A percentile compares a stretch with the other conserved stretches of the same genome.
These are phyloP conservation scores for Acanthosoma haemorrhoidale DNA, from an alignment of 2,888 invertebrate genomes.

Conservation along the genomic window DNA sequence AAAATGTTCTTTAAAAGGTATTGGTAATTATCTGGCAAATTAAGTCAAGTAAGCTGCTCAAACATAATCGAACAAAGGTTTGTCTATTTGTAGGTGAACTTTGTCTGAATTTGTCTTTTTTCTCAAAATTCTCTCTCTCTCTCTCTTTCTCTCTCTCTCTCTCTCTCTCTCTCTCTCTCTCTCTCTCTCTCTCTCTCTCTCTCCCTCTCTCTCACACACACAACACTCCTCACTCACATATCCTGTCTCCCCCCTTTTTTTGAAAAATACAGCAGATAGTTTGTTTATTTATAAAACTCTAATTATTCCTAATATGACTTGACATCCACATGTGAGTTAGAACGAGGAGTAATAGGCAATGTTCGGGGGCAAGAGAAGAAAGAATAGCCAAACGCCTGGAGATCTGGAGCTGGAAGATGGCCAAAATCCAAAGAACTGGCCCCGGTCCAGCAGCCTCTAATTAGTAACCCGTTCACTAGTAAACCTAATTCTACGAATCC, in stretches of 20 bases:
- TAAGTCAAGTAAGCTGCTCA: too few relatives aligned
- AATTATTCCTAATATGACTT: too few relatives aligned
- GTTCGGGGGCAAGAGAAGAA: too few relatives aligned
- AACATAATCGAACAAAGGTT: too few relatives aligned
- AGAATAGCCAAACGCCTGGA: background rate
- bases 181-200: slow-evolving; percentile 3
- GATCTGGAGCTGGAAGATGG: background rate
- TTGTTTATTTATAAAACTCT: too few relatives aligned
- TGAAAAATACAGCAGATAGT: too few relatives aligned
- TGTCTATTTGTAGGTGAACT: too few relatives aligned
- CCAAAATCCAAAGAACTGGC: background rate
- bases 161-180: slow-evolving; percentile 3
- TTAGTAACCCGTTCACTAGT: background rate
- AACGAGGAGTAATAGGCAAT: too few relatives aligned
- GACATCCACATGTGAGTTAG: too few relatives aligned
- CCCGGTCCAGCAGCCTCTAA: background rate
- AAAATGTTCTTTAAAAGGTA: too few relatives aligned
- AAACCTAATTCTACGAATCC: background rate
- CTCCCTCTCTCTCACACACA: background rate
- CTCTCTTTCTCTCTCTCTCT: slow-evolving; percentile 3
- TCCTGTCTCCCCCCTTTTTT: background rate
- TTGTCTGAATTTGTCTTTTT: too few relatives aligned
- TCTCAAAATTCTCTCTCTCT: background rate
- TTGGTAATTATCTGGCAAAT: too few relatives aligned
- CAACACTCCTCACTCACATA: background rate